These are phyloP conservation scores for Balanococcus diminutus DNA, from an alignment of 2,888 invertebrate genomes.

Conservation along the genomic window DNA sequence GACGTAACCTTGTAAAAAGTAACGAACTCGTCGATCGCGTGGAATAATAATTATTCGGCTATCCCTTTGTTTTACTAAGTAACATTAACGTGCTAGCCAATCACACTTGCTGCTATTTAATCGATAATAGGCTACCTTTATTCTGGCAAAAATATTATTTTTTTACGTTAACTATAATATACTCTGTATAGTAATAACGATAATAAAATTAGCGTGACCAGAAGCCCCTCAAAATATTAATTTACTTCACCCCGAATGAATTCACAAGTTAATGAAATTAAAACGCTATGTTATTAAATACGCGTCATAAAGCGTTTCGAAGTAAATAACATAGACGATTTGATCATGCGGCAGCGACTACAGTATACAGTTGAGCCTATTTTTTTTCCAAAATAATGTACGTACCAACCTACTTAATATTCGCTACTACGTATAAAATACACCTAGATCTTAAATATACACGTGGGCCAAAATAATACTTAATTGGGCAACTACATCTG, in stretches of 20 bases:
- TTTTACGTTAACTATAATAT: constrained; percentile 41
- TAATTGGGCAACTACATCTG: not conserved
- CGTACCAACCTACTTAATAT: not conserved
- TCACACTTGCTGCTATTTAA: constrained; percentile 34
- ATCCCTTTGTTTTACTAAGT: constrained; percentile 47
- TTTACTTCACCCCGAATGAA: constrained; percentile 50
- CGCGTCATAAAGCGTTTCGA: constrained; percentile 33
- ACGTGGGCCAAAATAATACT: not conserved
- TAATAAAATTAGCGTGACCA: constrained; percentile 55
- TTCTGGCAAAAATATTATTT: constrained; percentile 41
- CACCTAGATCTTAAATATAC: not conserved
- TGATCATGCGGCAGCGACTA: not conserved
- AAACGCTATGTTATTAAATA: constrained; percentile 53
- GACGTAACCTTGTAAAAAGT: constrained; percentile 42
- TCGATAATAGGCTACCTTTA: constrained; percentile 48
- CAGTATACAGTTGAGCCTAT: not conserved
- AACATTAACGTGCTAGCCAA: constrained; percentile 45
- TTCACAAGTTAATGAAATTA: constrained; percentile 53
- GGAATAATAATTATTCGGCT: constrained; percentile 48
- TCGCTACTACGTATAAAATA: not conserved
- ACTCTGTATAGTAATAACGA: constrained; percentile 5
- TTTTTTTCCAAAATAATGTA: not conserved
- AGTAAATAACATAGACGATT: constrained; percentile 32
- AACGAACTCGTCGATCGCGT: constrained; percentile 46
- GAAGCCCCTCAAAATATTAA: constrained; percentile 50